Percentiles rank a stretch among this genome's conserved stretches.
These are phyloP conservation scores for Amphiura filiformis DNA, from an alignment of 35 echinoderm and acorn worm species.

Conservation along the genomic window DNA sequence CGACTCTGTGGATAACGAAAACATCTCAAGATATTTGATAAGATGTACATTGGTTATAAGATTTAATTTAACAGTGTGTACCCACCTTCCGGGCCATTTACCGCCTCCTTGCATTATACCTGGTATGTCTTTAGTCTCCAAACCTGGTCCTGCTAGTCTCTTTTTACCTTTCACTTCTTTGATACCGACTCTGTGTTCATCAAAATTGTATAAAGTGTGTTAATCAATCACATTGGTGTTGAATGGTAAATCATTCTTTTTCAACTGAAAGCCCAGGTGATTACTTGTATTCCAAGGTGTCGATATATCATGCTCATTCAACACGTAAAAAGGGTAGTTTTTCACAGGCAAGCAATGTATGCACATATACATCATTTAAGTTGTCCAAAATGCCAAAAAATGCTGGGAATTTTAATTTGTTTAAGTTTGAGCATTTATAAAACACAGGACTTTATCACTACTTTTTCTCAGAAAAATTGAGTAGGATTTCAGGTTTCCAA, in stretches of 20 bases:
- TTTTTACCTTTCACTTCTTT: conserved; percentile 84
- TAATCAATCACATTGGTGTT: neutral
- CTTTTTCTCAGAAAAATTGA: too few species aligned
- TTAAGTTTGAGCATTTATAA: too few species aligned
- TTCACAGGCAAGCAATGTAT: too few species aligned
- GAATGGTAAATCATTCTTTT: neutral
- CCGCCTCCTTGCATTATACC: conserved; percentile 97
- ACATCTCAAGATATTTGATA: conserved; percentile 9
- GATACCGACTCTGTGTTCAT: conserved; percentile 87
- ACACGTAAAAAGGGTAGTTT: too few species aligned
- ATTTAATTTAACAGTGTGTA: neutral
- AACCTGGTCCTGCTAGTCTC: conserved; percentile 83
- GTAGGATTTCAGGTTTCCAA: too few species aligned
- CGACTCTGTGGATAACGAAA: conserved; percentile 53
- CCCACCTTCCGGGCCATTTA: conserved; percentile 87
- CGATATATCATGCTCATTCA: neutral
- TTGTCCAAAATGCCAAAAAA: too few species aligned
- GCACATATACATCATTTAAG: too few species aligned
- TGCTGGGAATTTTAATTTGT: too few species aligned
- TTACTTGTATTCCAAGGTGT: neutral
- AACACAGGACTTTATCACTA: too few species aligned
- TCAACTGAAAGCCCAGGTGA: neutral
- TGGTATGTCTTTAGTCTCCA: conserved; percentile 54
- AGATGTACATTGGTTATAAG: neutral
- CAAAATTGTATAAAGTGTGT: conserved; percentile 15